These are phyloP conservation scores for Drosophila glabriapex DNA, from an alignment of 2,888 invertebrate genomes.

Conservation along the genomic window DNA sequence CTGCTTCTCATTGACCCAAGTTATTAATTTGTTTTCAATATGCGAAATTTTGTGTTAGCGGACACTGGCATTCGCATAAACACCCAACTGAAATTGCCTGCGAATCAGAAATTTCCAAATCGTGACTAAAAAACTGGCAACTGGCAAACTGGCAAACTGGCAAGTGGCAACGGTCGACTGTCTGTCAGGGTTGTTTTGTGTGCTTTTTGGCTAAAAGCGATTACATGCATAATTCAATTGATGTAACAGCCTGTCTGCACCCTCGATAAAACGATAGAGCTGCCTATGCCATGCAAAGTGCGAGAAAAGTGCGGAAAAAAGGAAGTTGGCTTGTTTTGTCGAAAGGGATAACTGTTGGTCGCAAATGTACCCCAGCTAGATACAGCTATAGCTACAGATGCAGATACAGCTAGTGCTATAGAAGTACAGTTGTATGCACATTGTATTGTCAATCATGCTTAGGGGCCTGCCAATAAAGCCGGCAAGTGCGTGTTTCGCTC, in stretches of 20 bases:
- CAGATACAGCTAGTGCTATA: conserved; percentile 2
- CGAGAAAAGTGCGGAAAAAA: background rate
- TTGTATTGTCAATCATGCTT: conserved; percentile 72
- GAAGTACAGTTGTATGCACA: conserved; percentile 18
- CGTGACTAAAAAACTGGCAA: conserved; percentile 17
- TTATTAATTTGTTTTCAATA: conserved; percentile 65
- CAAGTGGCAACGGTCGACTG: background rate
- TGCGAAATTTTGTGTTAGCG: conserved; percentile 35
- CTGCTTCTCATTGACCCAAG: conserved; percentile 10
- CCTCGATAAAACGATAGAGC: background rate
- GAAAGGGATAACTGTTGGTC: conserved; percentile 40
- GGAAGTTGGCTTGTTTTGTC: background rate
- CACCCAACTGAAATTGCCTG: conserved; percentile 14
- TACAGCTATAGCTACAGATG: conserved; percentile 1
- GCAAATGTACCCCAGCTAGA: conserved; percentile 42
- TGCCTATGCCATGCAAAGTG: background rate
- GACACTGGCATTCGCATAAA: conserved; percentile 34
- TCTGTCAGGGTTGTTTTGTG: conserved; percentile 19
- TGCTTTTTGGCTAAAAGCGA: conserved; percentile 58
- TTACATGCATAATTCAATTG: conserved; percentile 78
- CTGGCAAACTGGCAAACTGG: background rate
- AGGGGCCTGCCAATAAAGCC: conserved; percentile 41
- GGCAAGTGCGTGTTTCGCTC: conserved; percentile 36
- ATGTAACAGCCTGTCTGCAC: conserved; percentile 54
- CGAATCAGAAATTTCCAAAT: conserved; percentile 19